phyloP scores from a whole-genome alignment of 2,113 vertebrate genomes.

The Nematolebias whitei region DNA sequence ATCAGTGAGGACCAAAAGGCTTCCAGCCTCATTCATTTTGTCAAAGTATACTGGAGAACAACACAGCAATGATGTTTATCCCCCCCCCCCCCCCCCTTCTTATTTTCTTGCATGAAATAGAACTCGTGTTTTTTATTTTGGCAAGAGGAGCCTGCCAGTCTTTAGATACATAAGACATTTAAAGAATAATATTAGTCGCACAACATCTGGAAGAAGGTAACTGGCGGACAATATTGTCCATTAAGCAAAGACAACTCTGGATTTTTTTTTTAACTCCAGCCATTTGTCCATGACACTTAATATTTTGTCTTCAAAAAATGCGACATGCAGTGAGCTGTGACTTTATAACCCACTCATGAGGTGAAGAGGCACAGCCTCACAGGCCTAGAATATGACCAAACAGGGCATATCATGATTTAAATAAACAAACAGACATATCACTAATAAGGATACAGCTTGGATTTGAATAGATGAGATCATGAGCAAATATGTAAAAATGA shows the following conservation, averaged over 20 bases:
- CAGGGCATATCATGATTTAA: slow-evolving; percentile 32
- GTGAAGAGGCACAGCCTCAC: slow-evolving; percentile 40
- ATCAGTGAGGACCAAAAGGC: slow-evolving; percentile 67
- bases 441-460: slow-evolving; percentile 35
- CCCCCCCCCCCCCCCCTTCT: slow-evolving; percentile 52
- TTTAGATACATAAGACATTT: slow-evolving; percentile 52
- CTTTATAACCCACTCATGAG: slow-evolving; percentile 49
- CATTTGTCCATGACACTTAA: slow-evolving; percentile 52
- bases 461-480: slow-evolving; percentile 39
- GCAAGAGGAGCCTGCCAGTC: slow-evolving; percentile 64
- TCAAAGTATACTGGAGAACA: slow-evolving; percentile 61
- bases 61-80: slow-evolving; percentile 61
- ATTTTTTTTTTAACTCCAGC: slow-evolving; percentile 62
- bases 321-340: slow-evolving; percentile 62
- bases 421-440: slow-evolving; percentile 38
- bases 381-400: slow-evolving; percentile 45
- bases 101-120: slow-evolving; percentile 66
- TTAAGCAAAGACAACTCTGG: slow-evolving; percentile 44
- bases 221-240: slow-evolving; percentile 48
- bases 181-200: slow-evolving; percentile 59
- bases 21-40: slow-evolving; percentile 73
- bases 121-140: slow-evolving; percentile 66
- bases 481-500: slow-evolving; percentile 25
- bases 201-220: slow-evolving; percentile 58
- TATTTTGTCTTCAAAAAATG: slow-evolving; percentile 54